A percentile compares a stretch with the other conserved stretches of the same genome.
These are phyloP conservation scores for Cromileptes altivelis DNA, from an alignment of 2,113 vertebrate genomes.

Conservation along the genomic window DNA sequence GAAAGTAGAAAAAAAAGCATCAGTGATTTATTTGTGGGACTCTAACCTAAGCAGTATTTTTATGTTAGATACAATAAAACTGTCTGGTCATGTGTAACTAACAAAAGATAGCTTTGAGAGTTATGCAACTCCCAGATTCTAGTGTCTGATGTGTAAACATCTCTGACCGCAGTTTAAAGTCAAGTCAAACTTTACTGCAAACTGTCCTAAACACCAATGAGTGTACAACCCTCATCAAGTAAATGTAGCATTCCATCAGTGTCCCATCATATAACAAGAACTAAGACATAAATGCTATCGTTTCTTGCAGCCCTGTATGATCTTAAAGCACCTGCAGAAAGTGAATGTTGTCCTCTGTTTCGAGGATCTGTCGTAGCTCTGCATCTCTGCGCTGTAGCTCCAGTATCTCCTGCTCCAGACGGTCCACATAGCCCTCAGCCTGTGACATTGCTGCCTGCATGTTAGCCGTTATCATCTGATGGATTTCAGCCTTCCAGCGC, in stretches of 20 bases:
- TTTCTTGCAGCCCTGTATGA: background rate
- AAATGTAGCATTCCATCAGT: background rate
- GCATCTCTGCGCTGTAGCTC: constrained; percentile 83
- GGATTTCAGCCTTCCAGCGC: constrained; percentile 85
- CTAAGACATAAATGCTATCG: background rate
- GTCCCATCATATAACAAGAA: background rate
- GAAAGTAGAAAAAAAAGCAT: background rate
- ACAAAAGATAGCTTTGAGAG: background rate
- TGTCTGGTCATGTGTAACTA: background rate
- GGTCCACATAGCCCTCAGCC: constrained; percentile 83
- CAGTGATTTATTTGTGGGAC: too few species aligned
- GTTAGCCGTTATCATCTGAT: constrained; percentile 84
- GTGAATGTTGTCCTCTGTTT: constrained; percentile 87
- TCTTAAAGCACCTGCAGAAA: constrained; percentile 82
- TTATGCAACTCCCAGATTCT: background rate
- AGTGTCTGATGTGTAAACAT: background rate
- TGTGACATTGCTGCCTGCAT: constrained; percentile 84
- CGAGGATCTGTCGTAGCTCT: constrained; percentile 83
- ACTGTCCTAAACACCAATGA: background rate
- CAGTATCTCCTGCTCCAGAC: constrained; percentile 84
- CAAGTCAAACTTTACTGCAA: too few species aligned
- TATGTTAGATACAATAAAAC: background rate
- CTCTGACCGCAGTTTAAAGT: background rate
- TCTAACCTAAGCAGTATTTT: background rate
- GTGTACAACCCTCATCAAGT: background rate